phyloP scores from a whole-genome alignment of 2,797 vertebrate species.

The Brachyrhaphis roseni region DNA sequence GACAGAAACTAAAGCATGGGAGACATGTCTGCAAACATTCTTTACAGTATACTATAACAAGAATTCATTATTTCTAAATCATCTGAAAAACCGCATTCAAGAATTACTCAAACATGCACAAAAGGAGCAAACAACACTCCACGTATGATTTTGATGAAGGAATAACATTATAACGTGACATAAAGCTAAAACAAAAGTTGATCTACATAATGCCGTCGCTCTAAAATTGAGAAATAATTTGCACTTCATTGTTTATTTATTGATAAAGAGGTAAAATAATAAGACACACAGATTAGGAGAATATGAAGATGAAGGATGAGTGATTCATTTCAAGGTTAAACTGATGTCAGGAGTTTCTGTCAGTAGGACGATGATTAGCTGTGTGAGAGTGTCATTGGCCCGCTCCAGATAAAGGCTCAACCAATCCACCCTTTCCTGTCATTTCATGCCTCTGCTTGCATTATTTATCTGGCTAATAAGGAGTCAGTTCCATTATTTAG shows the following conservation, averaged over 20 bases:
- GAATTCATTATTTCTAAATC: not conserved
- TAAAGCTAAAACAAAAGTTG: no score
- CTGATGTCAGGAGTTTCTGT: not conserved
- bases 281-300: not conserved
- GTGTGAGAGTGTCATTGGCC: not conserved
- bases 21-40: not conserved
- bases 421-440: not conserved
- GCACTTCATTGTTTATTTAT: not conserved
- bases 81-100: not conserved
- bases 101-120: no score
- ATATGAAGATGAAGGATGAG: not conserved
- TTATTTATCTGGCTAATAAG: conserved; percentile 43
- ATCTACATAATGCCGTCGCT: no score
- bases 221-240: not conserved
- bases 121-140: no score
- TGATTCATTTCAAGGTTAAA: not conserved
- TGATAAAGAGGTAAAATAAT: not conserved
- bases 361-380: not conserved
- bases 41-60: not conserved
- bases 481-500: conserved; percentile 44
- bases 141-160: no score
- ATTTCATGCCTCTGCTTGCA: conserved; percentile 23
- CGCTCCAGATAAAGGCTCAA: not conserved
- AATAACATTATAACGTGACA: no score
- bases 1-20: not conserved